phyloP scores from a whole-genome alignment of 2,113 vertebrate genomes.

The Ochotona princeps region DNA sequence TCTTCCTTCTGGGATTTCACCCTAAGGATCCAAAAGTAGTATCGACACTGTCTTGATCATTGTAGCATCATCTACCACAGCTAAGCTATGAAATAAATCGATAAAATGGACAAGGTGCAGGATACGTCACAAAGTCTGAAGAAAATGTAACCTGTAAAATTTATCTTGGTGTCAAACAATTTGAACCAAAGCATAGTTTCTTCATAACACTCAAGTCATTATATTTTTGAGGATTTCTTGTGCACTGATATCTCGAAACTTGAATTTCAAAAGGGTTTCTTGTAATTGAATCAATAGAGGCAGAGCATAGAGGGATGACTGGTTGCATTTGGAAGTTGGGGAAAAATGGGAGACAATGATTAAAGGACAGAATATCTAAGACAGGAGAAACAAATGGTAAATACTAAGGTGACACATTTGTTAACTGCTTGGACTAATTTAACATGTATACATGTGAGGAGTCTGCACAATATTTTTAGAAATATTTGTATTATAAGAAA shows the following conservation, averaged over 20 bases:
- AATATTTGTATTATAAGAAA: background rate
- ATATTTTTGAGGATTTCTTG: too few relatives aligned
- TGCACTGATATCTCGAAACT: too few relatives aligned
- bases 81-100: background rate
- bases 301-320: background rate
- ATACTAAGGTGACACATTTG: background rate
- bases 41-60: background rate
- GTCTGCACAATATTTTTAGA: too few relatives aligned
- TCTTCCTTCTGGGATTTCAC: background rate
- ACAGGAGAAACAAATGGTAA: background rate
- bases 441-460: too few relatives aligned
- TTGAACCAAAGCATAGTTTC: background rate
- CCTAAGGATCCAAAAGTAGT: background rate
- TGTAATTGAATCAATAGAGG: background rate
- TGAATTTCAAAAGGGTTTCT: too few relatives aligned
- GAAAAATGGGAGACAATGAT: background rate
- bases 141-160: background rate
- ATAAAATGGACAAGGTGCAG: background rate
- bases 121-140: background rate
- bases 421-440: background rate
- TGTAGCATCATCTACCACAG: too few relatives aligned
- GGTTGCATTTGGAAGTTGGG: too few relatives aligned
- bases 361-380: background rate
- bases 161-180: too few relatives aligned
- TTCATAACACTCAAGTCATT: too few relatives aligned